A percentile compares a stretch with the other conserved stretches of the same genome.
Evolutionary conservation across 2,113 vertebrate genomes (phyloP).

Genomic region (Epinephelus fuscoguttatus): DNA sequence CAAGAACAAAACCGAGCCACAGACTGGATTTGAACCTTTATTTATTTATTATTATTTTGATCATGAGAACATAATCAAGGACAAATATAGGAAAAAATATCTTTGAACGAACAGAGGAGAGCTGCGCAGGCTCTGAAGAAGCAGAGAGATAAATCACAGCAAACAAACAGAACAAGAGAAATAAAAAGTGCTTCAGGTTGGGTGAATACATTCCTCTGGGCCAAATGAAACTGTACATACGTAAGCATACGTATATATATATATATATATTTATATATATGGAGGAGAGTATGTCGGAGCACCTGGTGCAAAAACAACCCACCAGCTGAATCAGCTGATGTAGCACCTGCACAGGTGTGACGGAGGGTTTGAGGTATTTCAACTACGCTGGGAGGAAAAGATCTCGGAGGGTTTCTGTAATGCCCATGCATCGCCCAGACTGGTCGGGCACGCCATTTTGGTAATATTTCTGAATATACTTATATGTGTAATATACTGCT

Average conservation of each 20-base stretch:
- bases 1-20: not conserved
- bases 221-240: not conserved
- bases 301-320: too few species aligned
- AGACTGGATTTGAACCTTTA: not conserved
- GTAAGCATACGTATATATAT: too few species aligned
- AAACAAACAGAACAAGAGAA: not conserved
- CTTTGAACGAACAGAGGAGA: constrained; percentile 24
- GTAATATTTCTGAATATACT: constrained; percentile 9
- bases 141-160: constrained; percentile 28
- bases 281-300: not conserved
- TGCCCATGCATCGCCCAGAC: constrained; percentile 45
- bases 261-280: too few species aligned
- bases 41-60: constrained; percentile 38
- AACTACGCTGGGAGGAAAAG: constrained; percentile 16
- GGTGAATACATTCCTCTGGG: constrained; percentile 58
- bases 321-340: not conserved
- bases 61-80: constrained; percentile 59
- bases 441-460: not conserved
- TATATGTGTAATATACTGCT: constrained; percentile 21
- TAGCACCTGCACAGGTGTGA: constrained; percentile 39
- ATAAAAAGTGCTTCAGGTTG: constrained; percentile 34
- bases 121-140: not conserved
- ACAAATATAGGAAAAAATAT: constrained; percentile 53
- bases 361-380: constrained; percentile 38
- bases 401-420: constrained; percentile 22